phyloP scores from a whole-genome alignment of 2,113 vertebrate species.

The Bubo bubo region DNA sequence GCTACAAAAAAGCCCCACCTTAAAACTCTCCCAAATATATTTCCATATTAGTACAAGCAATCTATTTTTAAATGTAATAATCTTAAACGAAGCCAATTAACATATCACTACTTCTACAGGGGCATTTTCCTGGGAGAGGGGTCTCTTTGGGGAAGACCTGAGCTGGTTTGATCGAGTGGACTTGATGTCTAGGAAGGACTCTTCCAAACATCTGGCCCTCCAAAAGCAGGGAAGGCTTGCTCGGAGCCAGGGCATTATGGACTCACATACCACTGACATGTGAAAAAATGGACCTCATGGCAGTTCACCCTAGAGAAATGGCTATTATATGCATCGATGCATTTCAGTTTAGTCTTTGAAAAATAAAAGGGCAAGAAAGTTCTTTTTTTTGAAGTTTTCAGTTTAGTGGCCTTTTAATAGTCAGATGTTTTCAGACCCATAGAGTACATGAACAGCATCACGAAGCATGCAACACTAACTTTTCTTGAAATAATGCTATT shows the following conservation, averaged over 20 bases:
- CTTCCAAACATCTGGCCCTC: not conserved
- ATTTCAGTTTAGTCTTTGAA: not conserved
- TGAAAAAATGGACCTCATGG: not conserved
- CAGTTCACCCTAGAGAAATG: not conserved
- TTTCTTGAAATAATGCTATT: not conserved
- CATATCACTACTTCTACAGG: not conserved
- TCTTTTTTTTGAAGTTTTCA: not conserved
- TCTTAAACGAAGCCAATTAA: not conserved
- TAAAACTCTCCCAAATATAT: not conserved
- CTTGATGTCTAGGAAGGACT: not conserved
- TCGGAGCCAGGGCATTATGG: not conserved
- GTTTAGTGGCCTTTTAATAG: not conserved
- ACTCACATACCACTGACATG: not conserved
- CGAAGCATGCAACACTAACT: rapidly evolving
- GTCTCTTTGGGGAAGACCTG: not conserved
- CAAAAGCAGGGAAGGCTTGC: not conserved
- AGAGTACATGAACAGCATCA: not conserved
- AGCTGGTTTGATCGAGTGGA: not conserved
- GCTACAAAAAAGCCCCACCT: not conserved
- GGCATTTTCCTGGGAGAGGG: not conserved
- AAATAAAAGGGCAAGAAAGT: not conserved
- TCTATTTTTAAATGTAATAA: not conserved
- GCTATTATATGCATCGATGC: not conserved
- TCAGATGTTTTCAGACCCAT: not conserved
- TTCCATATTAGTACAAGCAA: not conserved